Evolutionary conservation across 1,140 invertebrate genomes (phyloP).

Genomic region (Argopecten irradians): DNA sequence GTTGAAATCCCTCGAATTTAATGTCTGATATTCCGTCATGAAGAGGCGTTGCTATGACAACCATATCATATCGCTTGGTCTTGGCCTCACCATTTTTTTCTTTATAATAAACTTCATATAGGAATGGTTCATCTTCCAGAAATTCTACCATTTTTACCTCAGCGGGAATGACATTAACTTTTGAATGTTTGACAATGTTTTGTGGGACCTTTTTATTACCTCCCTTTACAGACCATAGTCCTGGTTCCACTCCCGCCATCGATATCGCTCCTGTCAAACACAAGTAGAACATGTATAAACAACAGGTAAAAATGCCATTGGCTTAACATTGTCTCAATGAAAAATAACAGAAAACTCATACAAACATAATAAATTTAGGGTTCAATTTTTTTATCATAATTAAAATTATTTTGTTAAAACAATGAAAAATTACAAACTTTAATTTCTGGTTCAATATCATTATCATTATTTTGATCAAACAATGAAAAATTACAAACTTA

Average conservation of each 20-base stretch:
- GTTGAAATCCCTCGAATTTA: constrained; percentile 76
- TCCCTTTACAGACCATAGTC: constrained; percentile 82
- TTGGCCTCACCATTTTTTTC: constrained; percentile 41
- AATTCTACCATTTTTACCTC: constrained; percentile 70
- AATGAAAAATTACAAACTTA: too few species aligned
- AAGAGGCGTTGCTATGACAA: constrained; percentile 81
- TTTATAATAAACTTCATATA: constrained; percentile 60
- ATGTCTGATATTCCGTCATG: constrained; percentile 76
- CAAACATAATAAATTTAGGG: too few species aligned
- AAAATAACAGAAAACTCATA: too few species aligned
- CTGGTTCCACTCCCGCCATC: constrained; percentile 79
- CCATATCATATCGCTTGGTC: constrained; percentile 79
- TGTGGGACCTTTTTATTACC: constrained; percentile 82
- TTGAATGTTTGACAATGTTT: constrained; percentile 75
- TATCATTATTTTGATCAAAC: too few species aligned
- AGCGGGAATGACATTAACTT: constrained; percentile 75
- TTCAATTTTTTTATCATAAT: too few species aligned
- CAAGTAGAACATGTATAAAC: constrained; percentile 11
- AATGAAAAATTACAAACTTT: too few species aligned
- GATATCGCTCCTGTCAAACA: constrained; percentile 77
- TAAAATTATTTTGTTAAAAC: too few species aligned
- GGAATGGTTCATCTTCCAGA: constrained; percentile 55
- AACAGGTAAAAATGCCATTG: not conserved
- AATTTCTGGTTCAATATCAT: too few species aligned
- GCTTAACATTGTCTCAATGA: too few species aligned